A percentile compares a stretch with the other conserved stretches of the same genome.
These are phyloP conservation scores for Meloidogyne chitwoodi DNA, from an alignment of 1,140 invertebrate genomes.

Conservation along the genomic window DNA sequence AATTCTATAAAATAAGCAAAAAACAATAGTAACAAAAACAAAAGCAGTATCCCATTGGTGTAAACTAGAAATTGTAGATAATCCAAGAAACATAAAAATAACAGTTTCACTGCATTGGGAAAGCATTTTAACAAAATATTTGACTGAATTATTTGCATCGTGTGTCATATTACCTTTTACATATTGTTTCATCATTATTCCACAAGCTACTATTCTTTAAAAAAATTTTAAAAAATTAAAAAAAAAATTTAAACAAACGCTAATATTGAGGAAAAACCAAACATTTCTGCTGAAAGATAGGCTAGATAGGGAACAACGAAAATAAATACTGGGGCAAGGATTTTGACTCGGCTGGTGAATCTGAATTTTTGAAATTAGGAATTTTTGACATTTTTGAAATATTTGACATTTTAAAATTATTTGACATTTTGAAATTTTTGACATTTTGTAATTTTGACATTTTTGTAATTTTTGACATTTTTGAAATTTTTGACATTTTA, in stretches of 20 bases:
- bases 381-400: background rate
- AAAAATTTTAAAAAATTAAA: background rate
- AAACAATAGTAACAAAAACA: conserved; percentile 82
- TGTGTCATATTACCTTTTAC: conserved; percentile 93
- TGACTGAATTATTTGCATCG: conserved; percentile 93
- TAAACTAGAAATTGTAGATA: conserved; percentile 73
- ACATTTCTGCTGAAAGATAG: conserved; percentile 47
- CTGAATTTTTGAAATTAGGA: background rate
- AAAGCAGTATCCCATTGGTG: conserved; percentile 84
- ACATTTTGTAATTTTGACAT: background rate
- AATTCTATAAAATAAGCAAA: conserved; percentile 86
- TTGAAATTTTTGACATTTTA: background rate
- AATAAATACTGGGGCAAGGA: conserved; percentile 26
- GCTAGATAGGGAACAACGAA: conserved; percentile 42
- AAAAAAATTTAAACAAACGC: conserved; percentile 26
- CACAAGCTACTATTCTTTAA: conserved; percentile 86
- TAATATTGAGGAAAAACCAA: conserved; percentile 45
- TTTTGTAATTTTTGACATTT: background rate
- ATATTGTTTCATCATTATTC: conserved; percentile 97
- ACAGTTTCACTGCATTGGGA: conserved; percentile 77
- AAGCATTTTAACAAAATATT: conserved; percentile 97
- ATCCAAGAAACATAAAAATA: conserved; percentile 97
- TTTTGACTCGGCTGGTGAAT: conserved; percentile 28
- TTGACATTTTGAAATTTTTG: background rate
- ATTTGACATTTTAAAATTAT: background rate